Conservation (phyloP, 1,140 invertebrate species). For the Stratiolaelaps scimitus region DNA sequence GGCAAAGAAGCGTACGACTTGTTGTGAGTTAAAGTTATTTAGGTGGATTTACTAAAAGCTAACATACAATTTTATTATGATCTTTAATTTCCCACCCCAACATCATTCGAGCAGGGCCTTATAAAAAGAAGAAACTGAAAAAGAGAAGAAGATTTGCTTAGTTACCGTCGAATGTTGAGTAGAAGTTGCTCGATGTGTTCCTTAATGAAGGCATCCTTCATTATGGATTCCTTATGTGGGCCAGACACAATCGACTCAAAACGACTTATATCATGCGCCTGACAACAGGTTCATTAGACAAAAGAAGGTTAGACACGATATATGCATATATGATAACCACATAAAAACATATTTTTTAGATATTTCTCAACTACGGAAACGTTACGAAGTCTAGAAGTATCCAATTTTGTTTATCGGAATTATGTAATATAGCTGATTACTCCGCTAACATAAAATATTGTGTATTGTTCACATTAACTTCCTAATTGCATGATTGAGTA, state of each 20-base stretch:
- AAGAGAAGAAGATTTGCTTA: slow-evolving; percentile 22
- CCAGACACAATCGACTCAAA: slow-evolving; percentile 93
- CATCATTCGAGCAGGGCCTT: background rate
- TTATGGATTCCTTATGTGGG: slow-evolving; percentile 81
- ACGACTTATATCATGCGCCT: slow-evolving; percentile 97
- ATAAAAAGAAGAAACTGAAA: slow-evolving; percentile 29
- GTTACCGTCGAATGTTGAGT: slow-evolving; percentile 41
- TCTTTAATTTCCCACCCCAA: background rate
- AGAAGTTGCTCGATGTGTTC: slow-evolving; percentile 76
- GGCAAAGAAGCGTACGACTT: slow-evolving; percentile 28
- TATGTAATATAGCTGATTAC: no score
- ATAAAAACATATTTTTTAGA: no score
- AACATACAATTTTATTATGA: background rate
- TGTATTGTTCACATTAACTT: slow-evolving; percentile 10
- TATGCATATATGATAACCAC: no score
- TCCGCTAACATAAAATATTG: background rate
- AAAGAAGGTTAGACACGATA: slow-evolving; percentile 24
- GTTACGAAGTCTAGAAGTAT: no score
- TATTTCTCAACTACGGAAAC: no score
- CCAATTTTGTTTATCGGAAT: no score
- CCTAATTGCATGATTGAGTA: background rate
- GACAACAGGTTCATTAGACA: slow-evolving; percentile 62
- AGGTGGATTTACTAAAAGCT: slow-evolving; percentile 28
- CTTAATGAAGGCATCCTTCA: slow-evolving; percentile 98
- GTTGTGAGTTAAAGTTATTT: slow-evolving; percentile 29